These are phyloP conservation scores for Alethe diademata DNA, from an alignment of 2,113 vertebrate genomes.

Conservation along the genomic window DNA sequence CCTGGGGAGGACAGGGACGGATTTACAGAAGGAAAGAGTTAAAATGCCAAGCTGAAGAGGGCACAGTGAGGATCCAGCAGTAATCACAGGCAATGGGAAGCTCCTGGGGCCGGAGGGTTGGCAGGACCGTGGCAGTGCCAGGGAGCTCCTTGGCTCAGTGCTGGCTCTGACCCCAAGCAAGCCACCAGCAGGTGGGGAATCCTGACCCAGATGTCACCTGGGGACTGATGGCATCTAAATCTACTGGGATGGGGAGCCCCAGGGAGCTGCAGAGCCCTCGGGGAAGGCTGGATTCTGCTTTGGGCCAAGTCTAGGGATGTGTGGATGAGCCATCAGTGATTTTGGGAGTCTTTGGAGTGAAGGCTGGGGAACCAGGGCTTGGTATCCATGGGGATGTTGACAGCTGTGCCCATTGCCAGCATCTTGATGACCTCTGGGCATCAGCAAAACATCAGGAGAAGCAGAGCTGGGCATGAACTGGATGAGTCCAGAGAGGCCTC, in stretches of 20 bases:
- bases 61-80: neutral
- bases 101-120: accelerated
- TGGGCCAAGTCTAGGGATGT: neutral
- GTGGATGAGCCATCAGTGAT: neutral
- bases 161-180: neutral
- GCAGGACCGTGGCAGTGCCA: neutral
- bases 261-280: accelerated
- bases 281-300: neutral
- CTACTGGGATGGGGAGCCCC: neutral
- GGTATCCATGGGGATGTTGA: neutral
- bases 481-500: neutral
- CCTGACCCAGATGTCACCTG: neutral
- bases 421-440: neutral
- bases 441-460: neutral
- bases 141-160: accelerated
- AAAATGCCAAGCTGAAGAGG: neutral
- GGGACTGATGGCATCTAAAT: neutral
- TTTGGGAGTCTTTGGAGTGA: neutral
- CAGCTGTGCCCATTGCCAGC: neutral
- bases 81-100: neutral
- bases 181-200: neutral
- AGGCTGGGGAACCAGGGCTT: neutral
- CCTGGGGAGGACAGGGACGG: neutral
- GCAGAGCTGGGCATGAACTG: neutral
- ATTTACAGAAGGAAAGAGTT: neutral